Evolutionary conservation across 2,797 vertebrate species (phyloP), one percentile per base, ranked within the genome.

Genomic region (Aselliscus stoliczkanus): DNA sequence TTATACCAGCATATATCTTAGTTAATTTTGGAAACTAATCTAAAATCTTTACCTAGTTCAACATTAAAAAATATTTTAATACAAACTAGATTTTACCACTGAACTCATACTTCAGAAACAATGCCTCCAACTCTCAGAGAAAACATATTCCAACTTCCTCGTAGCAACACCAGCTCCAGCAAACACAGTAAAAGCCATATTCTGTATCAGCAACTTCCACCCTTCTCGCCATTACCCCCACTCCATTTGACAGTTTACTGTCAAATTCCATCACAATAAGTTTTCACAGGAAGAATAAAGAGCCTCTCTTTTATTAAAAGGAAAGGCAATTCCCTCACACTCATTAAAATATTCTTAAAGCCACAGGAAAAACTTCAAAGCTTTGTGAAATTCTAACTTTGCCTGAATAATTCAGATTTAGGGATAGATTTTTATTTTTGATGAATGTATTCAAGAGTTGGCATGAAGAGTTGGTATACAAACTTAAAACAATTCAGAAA

Each of bases 401-500:
- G 70, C 69, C 52, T 70, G 34, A 79, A 76, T 86, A 90, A 83
- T 69, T 81, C 54, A 84, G 47, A 95, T 88, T 80, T 70, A 86
- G 37, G 34, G 3, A 42, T 39, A 90, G 27, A 64, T 90, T 90
- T 94, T 90, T 67, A 90, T 95, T 95, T 94, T 88, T 94, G 17
- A 80, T 86, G 88, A 96, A 88, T 60, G 27, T 67, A 60, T 88
- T 95, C 64, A 75, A 90, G 89, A 81, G 29, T 70, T 96, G 31
- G 17, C 79, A 87, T 92, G 37, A 93, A 90, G 56, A 94, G 37
- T 76, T 95, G 13, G 2, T 44, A 96, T 39, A 11, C 69, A 39
- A 96, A 89, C 34, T 93, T 96, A 54, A 92, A 96, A 67, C 21
- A 86, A 91, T 92, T 94, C 64, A 92, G 37, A 20, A 81, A 94